phyloP scores from a whole-genome alignment of 2,113 vertebrate genomes.

The Caranx melampygus region DNA sequence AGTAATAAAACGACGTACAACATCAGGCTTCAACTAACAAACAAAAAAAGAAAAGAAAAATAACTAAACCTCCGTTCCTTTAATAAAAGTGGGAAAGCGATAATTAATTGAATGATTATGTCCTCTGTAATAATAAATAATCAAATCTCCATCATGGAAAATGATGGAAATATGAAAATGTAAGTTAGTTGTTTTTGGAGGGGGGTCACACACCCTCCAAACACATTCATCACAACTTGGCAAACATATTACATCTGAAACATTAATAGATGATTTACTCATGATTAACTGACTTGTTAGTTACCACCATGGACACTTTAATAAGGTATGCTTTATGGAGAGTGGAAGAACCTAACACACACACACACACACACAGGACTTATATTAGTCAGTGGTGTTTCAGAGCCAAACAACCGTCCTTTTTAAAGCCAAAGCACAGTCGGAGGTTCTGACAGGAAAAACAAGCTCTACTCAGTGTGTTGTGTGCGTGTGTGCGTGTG shows the following conservation, averaged over 20 bases:
- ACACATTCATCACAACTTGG: not conserved
- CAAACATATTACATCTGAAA: not conserved
- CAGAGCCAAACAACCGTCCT: slow-evolving; percentile 39
- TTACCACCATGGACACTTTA: not conserved
- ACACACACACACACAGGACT: not conserved
- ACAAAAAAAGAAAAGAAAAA: no score
- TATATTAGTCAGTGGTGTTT: slow-evolving; percentile 32
- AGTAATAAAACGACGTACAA: no score
- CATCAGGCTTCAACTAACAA: no score
- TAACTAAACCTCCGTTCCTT: no score
- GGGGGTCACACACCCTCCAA: not conserved
- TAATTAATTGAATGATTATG: no score
- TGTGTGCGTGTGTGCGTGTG: slow-evolving; percentile 33
- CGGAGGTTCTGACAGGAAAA: slow-evolving; percentile 55
- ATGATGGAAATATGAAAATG: no score
- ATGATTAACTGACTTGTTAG: not conserved
- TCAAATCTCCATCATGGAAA: no score
- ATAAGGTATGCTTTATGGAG: not conserved
- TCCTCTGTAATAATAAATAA: no score
- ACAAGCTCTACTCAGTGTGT: slow-evolving; percentile 36
- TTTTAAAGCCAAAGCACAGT: slow-evolving; percentile 54
- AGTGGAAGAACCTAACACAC: not conserved
- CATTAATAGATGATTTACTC: not conserved
- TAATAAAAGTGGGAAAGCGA: no score
- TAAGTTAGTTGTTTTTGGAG: not conserved